phyloP scores from a whole-genome alignment of 2,797 vertebrate genomes.

The Catostomus latipinnis region DNA sequence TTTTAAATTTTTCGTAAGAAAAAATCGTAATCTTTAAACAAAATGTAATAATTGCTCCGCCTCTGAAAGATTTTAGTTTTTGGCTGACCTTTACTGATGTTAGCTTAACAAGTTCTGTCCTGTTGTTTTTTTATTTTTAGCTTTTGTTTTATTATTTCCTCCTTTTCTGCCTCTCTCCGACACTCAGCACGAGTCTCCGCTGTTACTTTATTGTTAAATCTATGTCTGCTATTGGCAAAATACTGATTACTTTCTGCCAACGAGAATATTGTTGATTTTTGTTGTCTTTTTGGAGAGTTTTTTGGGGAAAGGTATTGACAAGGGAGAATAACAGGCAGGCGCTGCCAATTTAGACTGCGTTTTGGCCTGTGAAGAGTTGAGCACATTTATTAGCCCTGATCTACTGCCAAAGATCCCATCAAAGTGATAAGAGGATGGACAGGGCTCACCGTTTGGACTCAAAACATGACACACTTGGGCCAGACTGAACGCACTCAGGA shows the following conservation, averaged over 20 bases:
- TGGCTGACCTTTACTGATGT: neutral
- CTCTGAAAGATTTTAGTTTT: too few relatives aligned
- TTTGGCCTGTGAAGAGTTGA: neutral
- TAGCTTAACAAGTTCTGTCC: neutral
- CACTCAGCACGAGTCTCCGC: neutral
- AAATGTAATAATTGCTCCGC: too few relatives aligned
- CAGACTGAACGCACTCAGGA: neutral
- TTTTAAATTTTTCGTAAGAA: too few relatives aligned
- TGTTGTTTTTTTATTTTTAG: conserved; percentile 15
- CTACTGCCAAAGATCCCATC: conserved; percentile 48
- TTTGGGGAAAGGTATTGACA: conserved; percentile 35
- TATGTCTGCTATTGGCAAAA: conserved; percentile 9
- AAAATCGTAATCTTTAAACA: too few relatives aligned
- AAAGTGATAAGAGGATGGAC: conserved; percentile 34
- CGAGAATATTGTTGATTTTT: conserved; percentile 25
- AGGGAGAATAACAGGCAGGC: neutral
- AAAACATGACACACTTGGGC: conserved; percentile 6
- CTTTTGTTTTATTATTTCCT: conserved; percentile 9
- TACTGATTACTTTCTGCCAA: conserved; percentile 35
- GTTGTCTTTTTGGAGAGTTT: conserved; percentile 15
- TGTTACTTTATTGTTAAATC: conserved; percentile 8
- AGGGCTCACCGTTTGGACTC: conserved; percentile 1
- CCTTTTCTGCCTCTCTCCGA: neutral
- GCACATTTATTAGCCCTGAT: conserved; percentile 34
- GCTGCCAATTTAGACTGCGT: conserved; percentile 45